Conservation (phyloP, 2,888 invertebrate genomes). For the Phrixothrix hirtus region DNA sequence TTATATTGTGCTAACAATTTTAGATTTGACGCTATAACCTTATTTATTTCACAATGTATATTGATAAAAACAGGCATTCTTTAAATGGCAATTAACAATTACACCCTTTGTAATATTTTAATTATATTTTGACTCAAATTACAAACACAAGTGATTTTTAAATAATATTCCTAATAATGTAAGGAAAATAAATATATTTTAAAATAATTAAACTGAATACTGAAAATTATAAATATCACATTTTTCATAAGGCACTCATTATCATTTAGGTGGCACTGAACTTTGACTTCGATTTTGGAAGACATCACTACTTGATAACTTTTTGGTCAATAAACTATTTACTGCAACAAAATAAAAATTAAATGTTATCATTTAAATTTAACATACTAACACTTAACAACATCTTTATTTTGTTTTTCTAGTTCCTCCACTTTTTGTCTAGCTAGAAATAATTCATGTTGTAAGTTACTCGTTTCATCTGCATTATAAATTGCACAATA, state of each 20-base stretch:
- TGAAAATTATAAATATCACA: neutral
- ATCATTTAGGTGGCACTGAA: neutral
- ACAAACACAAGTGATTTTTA: neutral
- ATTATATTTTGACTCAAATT: no score
- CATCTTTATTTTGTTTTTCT: constrained; percentile 47
- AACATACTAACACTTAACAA: constrained; percentile 46
- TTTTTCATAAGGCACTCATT: no score
- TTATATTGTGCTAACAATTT: no score
- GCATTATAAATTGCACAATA: constrained; percentile 44
- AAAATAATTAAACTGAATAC: neutral
- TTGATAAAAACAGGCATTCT: no score
- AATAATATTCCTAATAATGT: no score
- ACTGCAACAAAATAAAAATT: neutral
- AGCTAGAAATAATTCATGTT: constrained; percentile 40
- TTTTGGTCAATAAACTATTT: neutral
- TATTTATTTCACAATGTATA: no score
- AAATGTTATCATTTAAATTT: no score
- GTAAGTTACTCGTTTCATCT: constrained; percentile 42
- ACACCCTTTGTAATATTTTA: no score
- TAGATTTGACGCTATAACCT: no score
- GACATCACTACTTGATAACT: neutral
- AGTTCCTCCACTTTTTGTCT: constrained; percentile 44
- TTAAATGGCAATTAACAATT: no score
- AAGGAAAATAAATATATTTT: neutral
- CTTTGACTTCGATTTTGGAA: neutral